Evolutionary conservation across 23 tunicate genomes (phyloP).

Genomic region (Botrylloides violaceus): DNA sequence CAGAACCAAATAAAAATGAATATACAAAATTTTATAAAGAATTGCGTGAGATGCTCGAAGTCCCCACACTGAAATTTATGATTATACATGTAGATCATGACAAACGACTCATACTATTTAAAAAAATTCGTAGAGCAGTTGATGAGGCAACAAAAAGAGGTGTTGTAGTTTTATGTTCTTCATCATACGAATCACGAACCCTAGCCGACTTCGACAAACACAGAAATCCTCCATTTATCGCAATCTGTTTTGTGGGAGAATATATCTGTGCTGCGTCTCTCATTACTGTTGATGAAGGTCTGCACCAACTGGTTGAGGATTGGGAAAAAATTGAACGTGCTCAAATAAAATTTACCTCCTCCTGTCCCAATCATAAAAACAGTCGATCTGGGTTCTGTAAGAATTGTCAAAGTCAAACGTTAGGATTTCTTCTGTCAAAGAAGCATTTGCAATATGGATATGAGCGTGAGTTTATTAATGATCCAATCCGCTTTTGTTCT

Average conservation of each 20-base stretch:
- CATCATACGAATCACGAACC: not conserved
- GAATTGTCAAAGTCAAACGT: slow-evolving; percentile 3
- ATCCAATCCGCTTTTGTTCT: not conserved
- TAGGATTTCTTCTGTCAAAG: not conserved
- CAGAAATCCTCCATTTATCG: not conserved
- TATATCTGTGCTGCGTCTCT: not conserved
- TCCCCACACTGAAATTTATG: not conserved
- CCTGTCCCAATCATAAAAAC: not conserved
- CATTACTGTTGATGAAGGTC: not conserved
- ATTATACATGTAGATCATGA: not conserved
- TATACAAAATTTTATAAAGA: not conserved
- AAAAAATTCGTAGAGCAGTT: not conserved
- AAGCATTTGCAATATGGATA: not conserved
- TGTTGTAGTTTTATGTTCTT: not conserved
- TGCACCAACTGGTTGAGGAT: not conserved
- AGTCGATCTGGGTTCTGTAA: not conserved
- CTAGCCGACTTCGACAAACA: not conserved
- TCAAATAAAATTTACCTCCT: not conserved
- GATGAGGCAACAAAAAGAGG: not conserved
- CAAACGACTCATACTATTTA: not conserved
- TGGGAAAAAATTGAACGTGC: not conserved
- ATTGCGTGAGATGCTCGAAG: not conserved
- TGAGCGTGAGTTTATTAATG: not conserved
- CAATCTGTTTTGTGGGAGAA: not conserved
- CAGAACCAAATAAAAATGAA: not conserved